Base-by-base conservation (phyloP, 2,888 invertebrate species). In the Cosmopolites sordidus region DNA sequence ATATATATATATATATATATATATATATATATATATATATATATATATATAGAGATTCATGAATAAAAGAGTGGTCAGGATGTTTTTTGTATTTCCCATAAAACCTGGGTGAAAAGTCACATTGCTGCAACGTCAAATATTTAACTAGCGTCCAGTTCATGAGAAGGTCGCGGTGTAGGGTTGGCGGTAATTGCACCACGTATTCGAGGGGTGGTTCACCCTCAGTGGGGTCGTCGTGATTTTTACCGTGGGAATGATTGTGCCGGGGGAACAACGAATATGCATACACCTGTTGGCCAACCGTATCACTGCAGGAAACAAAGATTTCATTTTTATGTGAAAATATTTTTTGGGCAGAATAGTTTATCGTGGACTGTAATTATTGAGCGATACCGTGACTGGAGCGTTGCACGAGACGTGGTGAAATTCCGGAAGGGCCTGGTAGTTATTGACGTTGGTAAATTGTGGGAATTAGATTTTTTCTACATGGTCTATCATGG, bases 221-320 rank as follows among this genome's bases (percentile, higher is more conserved):
- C 48, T 51, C 16, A 37, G 6, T 39, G 63, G 66, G 66, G 68
- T 66, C 64, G 65, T 64, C 62, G 65, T 66, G 65, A 66, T 67
- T 68, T 37, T 67, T 68, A 67, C 67, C 68, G 68, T 69, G 69
- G 67, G 67, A 68, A 69, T 46, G 14, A 16, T 30, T 12, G 41
- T 61, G 48, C 48, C 43, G 51, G 58, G 58, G 54, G n/a, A 43
- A 33, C 33, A 60, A 59, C 62, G 62, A 61, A 61, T 60, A 48
- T 61, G 54, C 60, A 58, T 64, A 56, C 66, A 66, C 66, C 66
- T 66, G 66, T 57, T 56, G 16, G 29, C 47, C 40, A 45, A 30
- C 45, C 45, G 43, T 59, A 58, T 60, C 58, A 51, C 54, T 55
- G 56, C 60, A 60, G 60, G 59, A 58, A 60, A 53, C 53, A 39